These are phyloP conservation scores for Campylomormyrus tamandua DNA, from an alignment of 2,113 vertebrate species.

Conservation along the genomic window DNA sequence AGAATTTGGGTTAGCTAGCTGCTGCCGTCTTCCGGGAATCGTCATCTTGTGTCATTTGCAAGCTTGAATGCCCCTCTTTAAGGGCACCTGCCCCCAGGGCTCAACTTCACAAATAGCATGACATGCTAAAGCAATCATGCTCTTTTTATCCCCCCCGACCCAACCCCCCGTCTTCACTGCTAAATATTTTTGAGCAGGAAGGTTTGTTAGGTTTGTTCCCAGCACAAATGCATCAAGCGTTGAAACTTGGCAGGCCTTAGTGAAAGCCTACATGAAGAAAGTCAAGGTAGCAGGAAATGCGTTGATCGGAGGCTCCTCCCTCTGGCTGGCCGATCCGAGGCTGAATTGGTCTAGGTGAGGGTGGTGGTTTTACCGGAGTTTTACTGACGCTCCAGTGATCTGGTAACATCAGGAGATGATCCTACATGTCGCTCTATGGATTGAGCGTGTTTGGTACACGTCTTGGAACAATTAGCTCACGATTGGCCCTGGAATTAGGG, in stretches of 20 bases:
- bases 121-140: background rate
- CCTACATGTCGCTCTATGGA: background rate
- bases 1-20: background rate
- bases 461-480: background rate
- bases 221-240: background rate
- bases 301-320: background rate
- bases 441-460: background rate
- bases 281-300: background rate
- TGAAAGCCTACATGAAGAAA: background rate
- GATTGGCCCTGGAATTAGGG: background rate
- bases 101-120: background rate
- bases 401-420: background rate
- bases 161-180: background rate
- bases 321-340: background rate
- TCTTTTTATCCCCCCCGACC: background rate
- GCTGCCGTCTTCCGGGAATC: background rate
- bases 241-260: background rate
- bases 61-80: background rate
- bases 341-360: background rate
- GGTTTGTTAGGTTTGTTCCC: background rate
- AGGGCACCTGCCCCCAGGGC: background rate
- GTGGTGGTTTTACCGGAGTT: background rate
- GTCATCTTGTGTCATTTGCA: background rate
- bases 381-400: background rate
- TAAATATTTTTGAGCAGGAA: background rate